Base-by-base conservation (phyloP, 2,888 invertebrate species). In the Megaustenia siamemsis region DNA sequence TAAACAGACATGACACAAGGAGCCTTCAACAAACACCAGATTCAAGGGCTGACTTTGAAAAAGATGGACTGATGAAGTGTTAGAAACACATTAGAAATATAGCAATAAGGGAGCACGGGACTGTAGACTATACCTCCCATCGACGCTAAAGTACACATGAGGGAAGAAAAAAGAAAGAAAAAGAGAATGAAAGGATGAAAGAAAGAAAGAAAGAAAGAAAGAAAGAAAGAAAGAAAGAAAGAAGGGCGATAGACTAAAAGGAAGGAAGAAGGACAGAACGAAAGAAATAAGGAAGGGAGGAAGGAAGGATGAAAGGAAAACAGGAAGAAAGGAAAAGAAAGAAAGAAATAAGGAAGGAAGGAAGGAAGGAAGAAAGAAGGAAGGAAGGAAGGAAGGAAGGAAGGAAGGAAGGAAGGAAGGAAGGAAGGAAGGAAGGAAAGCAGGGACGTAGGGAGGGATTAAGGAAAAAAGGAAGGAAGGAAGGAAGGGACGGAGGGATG, bases 141-240 rank as follows among this genome's bases (percentile, higher is more conserved):
- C n/a, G n/a, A n/a, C n/a, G n/a, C n/a, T n/a, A n/a, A n/a, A n/a
- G n/a, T n/a, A n/a, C n/a, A n/a, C n/a, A 10, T 28, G 32, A 53
- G n/a, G 24, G 63, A 28, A 63, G 63, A 8, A 6, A 21, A 53
- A 53, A 53, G 53, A 53, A 49, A 49, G 40, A n/a, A 60, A 63
- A 78, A 28, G 56, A 4, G 60, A 10, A 60, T 8, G 63, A 24
- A 63, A 3, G 28, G 40, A 38, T 38, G n/a, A 28, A 38, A 32
- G 40, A 38, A 40, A 35, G 56, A 40, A 60, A 63, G 35, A 60
- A 63, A 40, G n/a, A n/a, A n/a, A n/a, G n/a, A n/a, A n/a, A 77
- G 6, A 53, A 49, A 77, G 53, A 77, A 28, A 53, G 35, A 77
- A 28, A 77, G 28, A 32, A 38, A 77, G 77, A 56, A 35, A 28